Evolutionary conservation across 2,888 invertebrate species (phyloP).

Genomic region (Diploptera punctata): DNA sequence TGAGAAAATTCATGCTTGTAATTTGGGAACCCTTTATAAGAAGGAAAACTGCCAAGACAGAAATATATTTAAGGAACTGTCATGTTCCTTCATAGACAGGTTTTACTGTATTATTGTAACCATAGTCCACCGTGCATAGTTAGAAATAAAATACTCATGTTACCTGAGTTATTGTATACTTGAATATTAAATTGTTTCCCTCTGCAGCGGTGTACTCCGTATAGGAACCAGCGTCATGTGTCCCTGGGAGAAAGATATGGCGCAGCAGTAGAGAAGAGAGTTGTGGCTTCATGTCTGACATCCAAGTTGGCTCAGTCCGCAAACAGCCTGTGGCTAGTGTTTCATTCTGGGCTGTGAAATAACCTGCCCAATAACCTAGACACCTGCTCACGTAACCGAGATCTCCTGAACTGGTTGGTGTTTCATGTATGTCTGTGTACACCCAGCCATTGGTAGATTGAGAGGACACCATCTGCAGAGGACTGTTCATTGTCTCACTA

Average conservation of each 20-base stretch:
- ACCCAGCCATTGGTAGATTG: constrained; percentile 12
- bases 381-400: constrained; percentile 26
- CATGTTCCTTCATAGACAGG: too few species aligned
- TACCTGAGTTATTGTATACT: constrained; percentile 60
- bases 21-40: too few species aligned
- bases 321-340: constrained; percentile 56
- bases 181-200: constrained; percentile 54
- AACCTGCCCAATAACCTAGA: constrained; percentile 37
- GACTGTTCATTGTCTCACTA: not conserved
- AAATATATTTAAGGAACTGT: too few species aligned
- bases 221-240: constrained; percentile 72
- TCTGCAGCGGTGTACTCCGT: constrained; percentile 46
- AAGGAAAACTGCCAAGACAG: too few species aligned
- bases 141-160: not conserved
- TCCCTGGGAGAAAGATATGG: constrained; percentile 70
- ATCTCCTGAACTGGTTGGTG: not conserved
- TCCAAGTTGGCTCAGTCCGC: constrained; percentile 63
- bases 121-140: not conserved
- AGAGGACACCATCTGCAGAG: not conserved
- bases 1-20: too few species aligned
- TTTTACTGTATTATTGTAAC: not conserved
- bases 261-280: constrained; percentile 58
- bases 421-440: not conserved
- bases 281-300: constrained; percentile 57
- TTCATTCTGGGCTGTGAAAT: constrained; percentile 22